These are phyloP conservation scores for Caenorhabditis imperialis DNA, from an alignment of 2,888 invertebrate species.

Conservation along the genomic window DNA sequence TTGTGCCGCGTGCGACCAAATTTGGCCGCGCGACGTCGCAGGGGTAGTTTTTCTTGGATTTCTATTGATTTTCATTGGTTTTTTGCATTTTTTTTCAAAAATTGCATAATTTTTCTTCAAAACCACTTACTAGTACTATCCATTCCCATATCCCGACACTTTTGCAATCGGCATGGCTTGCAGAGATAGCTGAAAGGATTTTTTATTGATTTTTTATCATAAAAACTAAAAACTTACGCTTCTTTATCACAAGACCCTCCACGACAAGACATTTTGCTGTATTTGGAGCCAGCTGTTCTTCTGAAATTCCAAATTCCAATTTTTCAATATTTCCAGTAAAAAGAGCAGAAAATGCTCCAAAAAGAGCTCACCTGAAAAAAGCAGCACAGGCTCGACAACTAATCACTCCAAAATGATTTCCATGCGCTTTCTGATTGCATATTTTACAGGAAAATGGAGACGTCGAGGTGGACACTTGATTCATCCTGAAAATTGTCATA, in stretches of 20 bases:
- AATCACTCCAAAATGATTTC: constrained; percentile 51
- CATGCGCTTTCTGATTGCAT: constrained; percentile 34
- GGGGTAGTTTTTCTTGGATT: too few species aligned
- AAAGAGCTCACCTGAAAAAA: constrained; percentile 51
- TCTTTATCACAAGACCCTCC: constrained; percentile 30
- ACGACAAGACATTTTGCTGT: constrained; percentile 25
- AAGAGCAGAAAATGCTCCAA: neutral
- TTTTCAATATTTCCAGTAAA: neutral
- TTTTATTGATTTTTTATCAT: neutral
- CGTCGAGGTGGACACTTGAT: constrained; percentile 7
- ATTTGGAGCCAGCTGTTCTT: constrained; percentile 31
- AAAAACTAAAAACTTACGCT: constrained; percentile 9
- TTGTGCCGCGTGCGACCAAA: too few species aligned
- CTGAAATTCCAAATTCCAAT: constrained; percentile 16
- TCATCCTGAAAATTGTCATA: neutral
- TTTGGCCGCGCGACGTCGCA: too few species aligned
- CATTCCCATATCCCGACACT: constrained; percentile 18
- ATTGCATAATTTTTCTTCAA: constrained; percentile 6
- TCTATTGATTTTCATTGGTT: too few species aligned
- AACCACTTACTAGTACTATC: constrained; percentile 23
- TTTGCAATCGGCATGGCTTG: constrained; percentile 21
- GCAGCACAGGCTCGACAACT: constrained; percentile 55
- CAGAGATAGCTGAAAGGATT: constrained; percentile 13
- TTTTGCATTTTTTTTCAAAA: too few species aligned
- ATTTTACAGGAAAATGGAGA: constrained; percentile 15